phyloP scores from a whole-genome alignment of 2,113 vertebrate genomes.

The Argyrosomus japonicus region DNA sequence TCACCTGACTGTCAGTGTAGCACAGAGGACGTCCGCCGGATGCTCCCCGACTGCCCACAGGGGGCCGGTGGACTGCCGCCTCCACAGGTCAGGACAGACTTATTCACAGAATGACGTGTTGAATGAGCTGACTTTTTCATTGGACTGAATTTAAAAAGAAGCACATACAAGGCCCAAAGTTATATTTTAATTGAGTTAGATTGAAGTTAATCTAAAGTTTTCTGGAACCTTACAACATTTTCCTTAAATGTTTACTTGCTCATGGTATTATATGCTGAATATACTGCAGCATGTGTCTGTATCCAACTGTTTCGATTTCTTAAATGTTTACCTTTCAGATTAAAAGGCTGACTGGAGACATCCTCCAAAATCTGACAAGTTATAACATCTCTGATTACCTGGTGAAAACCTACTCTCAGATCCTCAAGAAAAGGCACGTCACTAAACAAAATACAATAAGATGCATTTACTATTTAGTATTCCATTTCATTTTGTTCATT shows the following conservation, averaged over 20 bases:
- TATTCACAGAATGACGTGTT: neutral
- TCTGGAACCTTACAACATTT: neutral
- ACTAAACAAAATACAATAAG: neutral
- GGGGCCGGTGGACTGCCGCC: constrained; percentile 88
- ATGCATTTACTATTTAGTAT: neutral
- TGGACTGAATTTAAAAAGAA: constrained; percentile 1
- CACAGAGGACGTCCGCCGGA: constrained; percentile 78
- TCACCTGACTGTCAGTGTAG: constrained; percentile 90
- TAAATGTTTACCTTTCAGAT: constrained; percentile 65
- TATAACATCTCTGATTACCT: constrained; percentile 97
- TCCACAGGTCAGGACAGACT: constrained; percentile 84
- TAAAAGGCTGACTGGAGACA: constrained; percentile 83
- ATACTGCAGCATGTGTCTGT: neutral
- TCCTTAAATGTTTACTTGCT: neutral
- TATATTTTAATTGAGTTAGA: neutral
- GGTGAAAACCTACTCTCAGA: constrained; percentile 95
- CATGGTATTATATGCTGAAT: neutral
- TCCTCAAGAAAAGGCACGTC: constrained; percentile 94
- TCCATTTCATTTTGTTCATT: neutral
- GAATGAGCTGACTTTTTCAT: neutral
- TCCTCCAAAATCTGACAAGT: constrained; percentile 93
- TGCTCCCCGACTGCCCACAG: constrained; percentile 88
- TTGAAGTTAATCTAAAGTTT: neutral
- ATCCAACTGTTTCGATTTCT: neutral
- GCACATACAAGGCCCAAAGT: too few species aligned